A percentile compares a stretch with the other conserved stretches of the same genome.
Conservation (phyloP, 2,113 vertebrate species). For the Brienomyrus longianalis region DNA sequence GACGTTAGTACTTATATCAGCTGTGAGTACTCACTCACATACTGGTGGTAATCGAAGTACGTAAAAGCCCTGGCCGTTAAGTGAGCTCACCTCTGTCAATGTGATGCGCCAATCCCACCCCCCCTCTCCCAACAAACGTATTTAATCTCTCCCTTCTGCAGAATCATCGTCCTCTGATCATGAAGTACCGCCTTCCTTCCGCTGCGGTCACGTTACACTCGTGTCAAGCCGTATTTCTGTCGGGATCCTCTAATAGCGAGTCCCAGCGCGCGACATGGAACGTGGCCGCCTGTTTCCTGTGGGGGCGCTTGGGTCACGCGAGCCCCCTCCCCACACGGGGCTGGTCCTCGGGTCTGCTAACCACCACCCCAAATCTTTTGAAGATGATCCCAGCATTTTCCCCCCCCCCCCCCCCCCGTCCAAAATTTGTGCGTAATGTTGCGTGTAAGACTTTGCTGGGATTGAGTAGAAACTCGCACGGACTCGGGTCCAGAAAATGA, state of each 20-base stretch:
- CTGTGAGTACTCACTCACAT: constrained; percentile 43
- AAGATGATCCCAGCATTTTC: neutral
- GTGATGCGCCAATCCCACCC: neutral
- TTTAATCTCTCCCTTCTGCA: constrained; percentile 39
- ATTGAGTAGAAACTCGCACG: neutral
- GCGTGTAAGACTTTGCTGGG: neutral
- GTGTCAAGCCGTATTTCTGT: neutral
- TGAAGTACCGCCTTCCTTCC: constrained; percentile 28
- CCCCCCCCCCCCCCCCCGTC: neutral
- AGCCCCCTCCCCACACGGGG: neutral
- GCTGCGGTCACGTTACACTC: neutral
- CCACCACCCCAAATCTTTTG: neutral
- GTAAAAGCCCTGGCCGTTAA: constrained; percentile 37
- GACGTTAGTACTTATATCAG: neutral
- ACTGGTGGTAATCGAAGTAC: constrained; percentile 38
- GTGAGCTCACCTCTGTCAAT: neutral
- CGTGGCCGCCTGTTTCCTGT: neutral
- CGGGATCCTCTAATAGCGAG: neutral
- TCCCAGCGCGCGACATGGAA: neutral
- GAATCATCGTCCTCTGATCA: neutral
- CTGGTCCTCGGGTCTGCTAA: neutral
- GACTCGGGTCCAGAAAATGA: neutral
- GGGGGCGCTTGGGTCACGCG: neutral
- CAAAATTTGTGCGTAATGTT: neutral
- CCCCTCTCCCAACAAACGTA: neutral